These are phyloP conservation scores for Aproaerema taeniolella DNA, from an alignment of 2,888 invertebrate species.

Conservation along the genomic window DNA sequence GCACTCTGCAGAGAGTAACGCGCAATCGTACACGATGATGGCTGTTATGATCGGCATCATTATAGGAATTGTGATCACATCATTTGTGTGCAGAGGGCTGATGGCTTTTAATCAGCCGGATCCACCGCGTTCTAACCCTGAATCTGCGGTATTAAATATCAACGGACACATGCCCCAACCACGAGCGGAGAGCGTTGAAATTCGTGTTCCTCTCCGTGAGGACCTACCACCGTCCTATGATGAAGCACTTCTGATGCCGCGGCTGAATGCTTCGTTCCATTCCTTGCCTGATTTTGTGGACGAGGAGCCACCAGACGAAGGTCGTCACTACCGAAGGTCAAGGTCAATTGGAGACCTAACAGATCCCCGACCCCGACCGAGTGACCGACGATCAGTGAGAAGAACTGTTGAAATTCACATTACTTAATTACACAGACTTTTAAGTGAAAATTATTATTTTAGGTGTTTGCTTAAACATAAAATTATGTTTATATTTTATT, in stretches of 20 bases:
- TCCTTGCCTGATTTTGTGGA: constrained; percentile 71
- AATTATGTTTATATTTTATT: neutral
- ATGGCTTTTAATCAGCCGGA: constrained; percentile 58
- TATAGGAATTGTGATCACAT: constrained; percentile 72
- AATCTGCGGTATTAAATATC: constrained; percentile 58
- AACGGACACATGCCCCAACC: constrained; percentile 39
- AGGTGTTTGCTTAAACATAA: neutral
- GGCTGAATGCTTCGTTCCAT: constrained; percentile 79
- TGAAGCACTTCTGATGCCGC: constrained; percentile 85
- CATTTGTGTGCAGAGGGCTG: constrained; percentile 73
- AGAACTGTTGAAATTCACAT: constrained; percentile 35
- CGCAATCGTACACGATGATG: constrained; percentile 73
- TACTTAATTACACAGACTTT: constrained; percentile 19
- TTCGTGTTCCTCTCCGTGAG: constrained; percentile 48
- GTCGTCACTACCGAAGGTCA: constrained; percentile 49
- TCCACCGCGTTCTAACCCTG: constrained; percentile 45
- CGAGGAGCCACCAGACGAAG: constrained; percentile 42
- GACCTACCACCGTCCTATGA: constrained; percentile 83
- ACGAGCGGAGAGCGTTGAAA: constrained; percentile 45
- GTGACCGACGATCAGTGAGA: constrained; percentile 59
- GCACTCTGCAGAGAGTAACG: constrained; percentile 63
- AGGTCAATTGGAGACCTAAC: constrained; percentile 68
- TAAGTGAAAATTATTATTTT: neutral
- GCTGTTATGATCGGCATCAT: constrained; percentile 72
- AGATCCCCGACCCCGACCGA: constrained; percentile 45